Evolutionary conservation across 23 tunicate species (phyloP), one percentile per base, ranked within the genome.

Genomic region (Ciona savignyi): DNA sequence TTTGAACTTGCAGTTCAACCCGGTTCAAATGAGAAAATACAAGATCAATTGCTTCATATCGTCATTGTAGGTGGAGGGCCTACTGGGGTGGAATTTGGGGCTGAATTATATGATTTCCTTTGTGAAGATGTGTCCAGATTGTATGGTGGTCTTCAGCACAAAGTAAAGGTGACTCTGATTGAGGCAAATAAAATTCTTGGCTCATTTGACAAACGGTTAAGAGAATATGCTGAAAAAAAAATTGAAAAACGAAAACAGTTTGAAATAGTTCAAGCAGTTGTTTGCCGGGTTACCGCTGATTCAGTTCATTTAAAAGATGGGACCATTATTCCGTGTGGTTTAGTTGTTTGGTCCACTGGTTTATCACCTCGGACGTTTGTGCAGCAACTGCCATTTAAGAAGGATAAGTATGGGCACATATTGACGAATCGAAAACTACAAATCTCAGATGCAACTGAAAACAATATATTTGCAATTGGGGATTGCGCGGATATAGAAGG

Each of bases 41-140:
- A 89, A 78, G 75, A 79, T 21, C 65, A 83, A 25, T 65, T 89
- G 32, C 73, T 89, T 28, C 96, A 89, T 70, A 78, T 89, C 63
- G 96, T 89, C 2, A 83, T 89, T 31, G 96, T 89, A 21, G 96
- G 96, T 21, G 96, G 96, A 63, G 96, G 96, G 2, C 96, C 96
- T 20, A 89, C 96, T 71, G 96, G 96, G 0, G 96, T 89, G 6
- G 96, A 89, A 70, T 89, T 89, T 78, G 96, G 96, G 19, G 96
- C 96, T 0, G 96, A 89, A 65, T 74, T 89, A 28, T 89, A 89
- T 83, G 96, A 89, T 70, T 89, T 89, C 70, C 67, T 89, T 9
- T 66, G 68, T 20, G 89, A 89, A 33, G 96, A 89, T 89, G 87
- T 89, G 2, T 78, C 89, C 23, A 30, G 81, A 61, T 35, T 83